Base-by-base conservation (phyloP, 37 sponge, comb jelly and placozoan genomes). In the Aphrocallistes beatrix region DNA sequence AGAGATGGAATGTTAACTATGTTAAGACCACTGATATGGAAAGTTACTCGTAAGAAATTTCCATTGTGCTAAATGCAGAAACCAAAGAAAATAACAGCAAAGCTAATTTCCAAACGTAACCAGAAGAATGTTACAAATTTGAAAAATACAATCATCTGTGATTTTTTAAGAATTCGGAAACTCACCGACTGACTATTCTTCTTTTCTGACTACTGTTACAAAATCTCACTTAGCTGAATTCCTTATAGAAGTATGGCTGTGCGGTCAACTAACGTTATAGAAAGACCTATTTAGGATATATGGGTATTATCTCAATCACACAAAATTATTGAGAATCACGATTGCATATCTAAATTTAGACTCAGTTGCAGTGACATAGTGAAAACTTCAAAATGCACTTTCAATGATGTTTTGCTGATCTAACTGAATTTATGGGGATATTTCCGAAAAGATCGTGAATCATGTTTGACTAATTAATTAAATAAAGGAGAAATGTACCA, bases 101-200 rank as follows among this genome's bases (percentile, higher is more conserved):
- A 28, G 75, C 75, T 60, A 60, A 60, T 60, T 25, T 25, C n/a
- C n/a, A 60, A 19, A 60, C 25, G 25, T 19, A 60, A 60, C 75
- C 75, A 60, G 75, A 60, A 60, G 34, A 60, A 60, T 60, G 75
- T 60, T 60, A 30, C n/a, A 19, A 60, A 25, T 60, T 60, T 30
- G 75, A 60, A 60, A n/a, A 30, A 60, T 19, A 60, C 75, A 28
- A 60, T 60, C 75, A 60, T 60, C 10, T 60, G 8, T 21, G 8
- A 60, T 60, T 60, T 60, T n/a, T n/a, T 60, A 60, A 25, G 75
- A 60, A 32, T 60, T 60, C 75, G 21, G 75, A 60, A 60, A 32
- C 75, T 60, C 10, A 60, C 17, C 21, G n/a, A 60, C 10, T 60
- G 75, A 60, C 28, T 60, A 60, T 60, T 60, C 34, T 60, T 32